phyloP scores from a whole-genome alignment of 2,888 invertebrate species.

The Odontocerum albicorne region DNA sequence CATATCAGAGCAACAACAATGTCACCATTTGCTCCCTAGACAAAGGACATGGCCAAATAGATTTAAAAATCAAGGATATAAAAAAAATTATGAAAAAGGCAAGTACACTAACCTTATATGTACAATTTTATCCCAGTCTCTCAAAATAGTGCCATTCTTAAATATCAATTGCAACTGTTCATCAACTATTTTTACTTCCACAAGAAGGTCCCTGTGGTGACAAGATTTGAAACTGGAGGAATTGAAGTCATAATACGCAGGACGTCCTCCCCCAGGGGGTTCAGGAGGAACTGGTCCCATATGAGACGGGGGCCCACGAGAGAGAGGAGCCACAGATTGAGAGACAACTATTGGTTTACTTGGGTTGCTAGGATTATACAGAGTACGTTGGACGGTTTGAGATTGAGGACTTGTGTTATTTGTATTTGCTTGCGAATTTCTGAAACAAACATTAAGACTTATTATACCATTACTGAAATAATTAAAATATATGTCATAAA shows the following conservation, averaged over 20 bases:
- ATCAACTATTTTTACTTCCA: slow-evolving; percentile 70
- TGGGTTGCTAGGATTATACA: slow-evolving; percentile 67
- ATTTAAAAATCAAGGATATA: too few relatives aligned
- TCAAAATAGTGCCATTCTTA: slow-evolving; percentile 59
- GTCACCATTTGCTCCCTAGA: too few relatives aligned
- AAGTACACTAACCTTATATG: slow-evolving; percentile 63
- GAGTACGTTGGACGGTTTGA: slow-evolving; percentile 49
- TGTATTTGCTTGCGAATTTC: slow-evolving; percentile 11
- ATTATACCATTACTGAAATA: too few relatives aligned
- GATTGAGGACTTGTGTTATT: slow-evolving; percentile 32
- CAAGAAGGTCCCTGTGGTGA: slow-evolving; percentile 62
- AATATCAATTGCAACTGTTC: slow-evolving; percentile 66
- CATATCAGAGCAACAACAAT: too few relatives aligned
- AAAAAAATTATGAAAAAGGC: too few relatives aligned
- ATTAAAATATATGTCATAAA: too few relatives aligned
- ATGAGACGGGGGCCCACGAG: slow-evolving; percentile 52
- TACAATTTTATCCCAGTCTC: slow-evolving; percentile 67
- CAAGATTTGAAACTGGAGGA: slow-evolving; percentile 63
- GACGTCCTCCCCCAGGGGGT: slow-evolving; percentile 55
- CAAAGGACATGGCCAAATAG: too few relatives aligned
- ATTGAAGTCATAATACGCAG: slow-evolving; percentile 60
- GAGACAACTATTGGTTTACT: slow-evolving; percentile 73
- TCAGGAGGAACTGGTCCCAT: slow-evolving; percentile 50
- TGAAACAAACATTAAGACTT: too few relatives aligned
- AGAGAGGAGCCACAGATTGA: slow-evolving; percentile 39